Base-by-base conservation (phyloP, 1,140 invertebrate species). In the Euwallacea fornicatus region DNA sequence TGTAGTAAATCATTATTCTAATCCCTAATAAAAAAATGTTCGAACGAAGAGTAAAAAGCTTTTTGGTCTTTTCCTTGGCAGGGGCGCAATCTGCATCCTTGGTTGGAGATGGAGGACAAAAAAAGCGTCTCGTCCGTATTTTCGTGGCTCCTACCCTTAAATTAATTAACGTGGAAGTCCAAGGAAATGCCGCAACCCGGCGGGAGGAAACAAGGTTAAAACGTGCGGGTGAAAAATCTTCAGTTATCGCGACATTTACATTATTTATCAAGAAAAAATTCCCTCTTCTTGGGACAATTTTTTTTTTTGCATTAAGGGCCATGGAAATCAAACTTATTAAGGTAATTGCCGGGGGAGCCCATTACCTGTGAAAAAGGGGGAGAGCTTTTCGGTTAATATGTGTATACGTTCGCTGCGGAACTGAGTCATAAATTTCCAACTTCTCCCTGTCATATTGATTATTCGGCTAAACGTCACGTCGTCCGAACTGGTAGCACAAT, bases 401-500 rank as follows among this genome's bases (percentile, higher is more conserved):
- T 33, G 21, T 33, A 33, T 33, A 33, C 21, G 21, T 33, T 33
- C 21, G 7, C 9, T 50, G 46, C 46, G 15, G 11, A 16, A 56
- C 15, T 9, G 16, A 56, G 11, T 56, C 54, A 56, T 56, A 56
- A 56, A 56, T 56, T 56, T 16, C 8, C 15, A 56, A 56, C 16
- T 56, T 56, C 54, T 16, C 54, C 46, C 46, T 56, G 54, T 56
- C 54, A 56, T 56, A 56, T 56, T n/a, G 54, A 56, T 56, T 56
- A 56, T 56, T 56, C 54, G 16, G 54, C 54, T 21, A 56, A 56
- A 56, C 54, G 54, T 56, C 54, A 56, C 13, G 16, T 56, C 54
- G 54, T n/a, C 54, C 54, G 46, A 56, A 56, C 54, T 21, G n/a
- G n/a, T 56, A n/a, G 54, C 54, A 56, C 54, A 56, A 56, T 21